Conservation (phyloP, 2,888 invertebrate species). For the Nemoura dubitans region DNA sequence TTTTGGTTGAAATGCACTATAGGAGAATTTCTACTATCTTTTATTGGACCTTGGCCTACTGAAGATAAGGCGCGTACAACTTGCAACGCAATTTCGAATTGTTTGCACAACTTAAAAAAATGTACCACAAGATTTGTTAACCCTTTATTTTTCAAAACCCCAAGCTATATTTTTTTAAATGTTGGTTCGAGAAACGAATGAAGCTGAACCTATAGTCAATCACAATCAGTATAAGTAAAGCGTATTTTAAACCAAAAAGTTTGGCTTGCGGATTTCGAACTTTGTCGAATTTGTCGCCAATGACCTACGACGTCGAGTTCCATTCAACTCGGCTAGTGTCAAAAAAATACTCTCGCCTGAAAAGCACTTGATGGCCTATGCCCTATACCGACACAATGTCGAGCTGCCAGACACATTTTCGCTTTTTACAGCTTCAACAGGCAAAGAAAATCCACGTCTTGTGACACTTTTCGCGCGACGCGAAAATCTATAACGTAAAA, state of each 20-base stretch:
- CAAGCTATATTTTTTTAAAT: no score
- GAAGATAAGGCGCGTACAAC: not conserved
- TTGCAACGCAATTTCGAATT: not conserved
- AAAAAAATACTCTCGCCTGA: not conserved
- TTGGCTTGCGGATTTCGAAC: no score
- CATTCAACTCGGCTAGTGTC: not conserved
- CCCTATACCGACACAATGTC: not conserved
- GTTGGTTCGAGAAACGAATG: no score
- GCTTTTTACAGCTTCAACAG: not conserved
- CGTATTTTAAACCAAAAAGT: no score
- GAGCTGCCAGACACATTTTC: not conserved
- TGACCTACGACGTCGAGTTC: not conserved
- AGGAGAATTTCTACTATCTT: not conserved
- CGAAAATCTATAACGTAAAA: not conserved
- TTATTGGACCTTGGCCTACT: not conserved
- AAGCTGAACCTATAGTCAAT: no score
- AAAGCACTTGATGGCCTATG: not conserved
- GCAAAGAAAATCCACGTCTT: conserved; percentile 7
- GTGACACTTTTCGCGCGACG: not conserved
- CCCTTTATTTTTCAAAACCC: no score
- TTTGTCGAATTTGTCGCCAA: not conserved
- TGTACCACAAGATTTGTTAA: not conserved
- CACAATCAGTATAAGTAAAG: no score
- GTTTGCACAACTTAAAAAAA: no score
- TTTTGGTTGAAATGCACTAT: not conserved